A percentile compares a stretch with the other conserved stretches of the same genome.
Evolutionary conservation across 2,888 invertebrate species (phyloP).

Genomic region (Pyrgus malvae): DNA sequence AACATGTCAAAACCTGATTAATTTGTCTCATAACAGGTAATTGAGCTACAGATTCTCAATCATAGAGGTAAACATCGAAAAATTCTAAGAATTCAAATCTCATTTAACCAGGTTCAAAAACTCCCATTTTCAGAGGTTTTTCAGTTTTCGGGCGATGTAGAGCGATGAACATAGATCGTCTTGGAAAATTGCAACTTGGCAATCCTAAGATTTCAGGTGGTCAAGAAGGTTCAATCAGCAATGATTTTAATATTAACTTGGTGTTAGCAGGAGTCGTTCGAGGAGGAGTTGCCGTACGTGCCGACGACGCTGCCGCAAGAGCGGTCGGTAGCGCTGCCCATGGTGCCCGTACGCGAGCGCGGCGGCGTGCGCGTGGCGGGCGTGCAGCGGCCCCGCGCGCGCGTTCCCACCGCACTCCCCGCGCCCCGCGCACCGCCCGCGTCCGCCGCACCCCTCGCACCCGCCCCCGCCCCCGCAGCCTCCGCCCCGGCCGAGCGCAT

Average conservation of each 20-base stretch:
- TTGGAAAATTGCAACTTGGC: too few species aligned
- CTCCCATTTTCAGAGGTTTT: slow-evolving; percentile 1
- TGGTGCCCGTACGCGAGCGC: slow-evolving; percentile 86
- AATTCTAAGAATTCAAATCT: slow-evolving; percentile 2
- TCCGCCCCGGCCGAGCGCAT: slow-evolving; percentile 31
- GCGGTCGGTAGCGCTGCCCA: slow-evolving; percentile 89
- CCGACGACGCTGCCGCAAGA: slow-evolving; percentile 95
- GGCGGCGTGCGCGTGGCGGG: slow-evolving; percentile 63
- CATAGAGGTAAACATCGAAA: not conserved
- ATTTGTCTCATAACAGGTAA: not conserved
- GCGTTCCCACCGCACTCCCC: slow-evolving; percentile 84
- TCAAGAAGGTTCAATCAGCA: too few species aligned
- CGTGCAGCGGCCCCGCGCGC: slow-evolving; percentile 83
- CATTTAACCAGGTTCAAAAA: slow-evolving; percentile 10
- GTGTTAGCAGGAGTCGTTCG: slow-evolving; percentile 87
- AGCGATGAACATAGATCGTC: too few species aligned
- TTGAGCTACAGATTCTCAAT: not conserved
- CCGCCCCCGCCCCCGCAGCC: slow-evolving; percentile 45
- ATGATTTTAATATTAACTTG: too few species aligned
- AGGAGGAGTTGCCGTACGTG: slow-evolving; percentile 92
- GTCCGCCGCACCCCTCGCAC: slow-evolving; percentile 36
- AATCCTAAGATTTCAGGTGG: too few species aligned
- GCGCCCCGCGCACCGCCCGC: too few species aligned
- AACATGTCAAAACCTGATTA: not conserved
- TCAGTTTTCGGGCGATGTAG: too few species aligned